These are phyloP conservation scores for Carduelis carduelis DNA, from an alignment of 2,797 vertebrate genomes.

Conservation along the genomic window DNA sequence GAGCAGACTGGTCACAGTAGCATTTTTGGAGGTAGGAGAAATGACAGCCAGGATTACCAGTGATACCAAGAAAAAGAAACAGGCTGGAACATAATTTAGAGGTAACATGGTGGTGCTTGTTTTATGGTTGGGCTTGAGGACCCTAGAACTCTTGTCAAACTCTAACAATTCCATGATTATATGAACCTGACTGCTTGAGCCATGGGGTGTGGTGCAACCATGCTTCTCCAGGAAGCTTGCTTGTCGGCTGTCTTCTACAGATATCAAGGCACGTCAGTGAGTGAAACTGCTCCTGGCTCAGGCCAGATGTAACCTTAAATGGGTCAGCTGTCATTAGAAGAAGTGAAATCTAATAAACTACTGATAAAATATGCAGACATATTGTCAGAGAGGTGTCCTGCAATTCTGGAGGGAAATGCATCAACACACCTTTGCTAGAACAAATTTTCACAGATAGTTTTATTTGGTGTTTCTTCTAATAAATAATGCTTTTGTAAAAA, in stretches of 20 bases:
- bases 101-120: not conserved
- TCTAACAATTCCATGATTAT: not conserved
- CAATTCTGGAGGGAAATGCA: not conserved
- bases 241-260: not conserved
- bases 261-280: not conserved
- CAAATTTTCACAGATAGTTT: not conserved
- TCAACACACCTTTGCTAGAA: not conserved
- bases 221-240: accelerated
- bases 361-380: not conserved
- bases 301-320: not conserved
- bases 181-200: not conserved
- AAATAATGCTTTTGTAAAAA: not conserved
- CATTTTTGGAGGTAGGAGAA: not conserved
- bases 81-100: not conserved
- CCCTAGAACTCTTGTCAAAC: not conserved
- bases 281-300: not conserved
- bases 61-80: not conserved
- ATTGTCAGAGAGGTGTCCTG: accelerated
- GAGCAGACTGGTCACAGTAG: not conserved
- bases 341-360: not conserved
- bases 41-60: not conserved
- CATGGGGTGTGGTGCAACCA: accelerated
- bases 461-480: not conserved
- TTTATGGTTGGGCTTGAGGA: not conserved
- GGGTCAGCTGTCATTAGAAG: not conserved